phyloP scores from a whole-genome alignment of 2,113 vertebrate genomes.

The Mastomys coucha region DNA sequence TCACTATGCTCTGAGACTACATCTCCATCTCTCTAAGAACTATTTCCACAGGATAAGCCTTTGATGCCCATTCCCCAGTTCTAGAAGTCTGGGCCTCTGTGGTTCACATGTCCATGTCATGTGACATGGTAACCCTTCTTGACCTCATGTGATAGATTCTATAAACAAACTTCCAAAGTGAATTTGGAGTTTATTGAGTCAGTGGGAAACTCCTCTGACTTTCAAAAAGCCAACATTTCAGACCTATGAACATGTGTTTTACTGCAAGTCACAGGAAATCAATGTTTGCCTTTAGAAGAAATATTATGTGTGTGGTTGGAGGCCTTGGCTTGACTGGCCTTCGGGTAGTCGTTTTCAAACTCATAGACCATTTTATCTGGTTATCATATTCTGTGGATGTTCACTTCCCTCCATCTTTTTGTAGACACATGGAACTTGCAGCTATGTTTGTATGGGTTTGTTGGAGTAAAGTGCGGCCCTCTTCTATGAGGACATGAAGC shows the following conservation, averaged over 20 bases:
- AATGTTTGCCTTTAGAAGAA: not conserved
- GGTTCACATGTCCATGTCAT: not conserved
- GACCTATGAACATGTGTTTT: not conserved
- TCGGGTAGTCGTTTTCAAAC: not conserved
- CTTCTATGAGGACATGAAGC: not conserved
- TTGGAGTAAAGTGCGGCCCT: not conserved
- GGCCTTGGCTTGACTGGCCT: not conserved
- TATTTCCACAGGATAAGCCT: slow-evolving; percentile 51
- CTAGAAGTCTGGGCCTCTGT: not conserved
- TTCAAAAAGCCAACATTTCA: not conserved
- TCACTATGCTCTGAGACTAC: not conserved
- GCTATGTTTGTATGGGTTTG: not conserved
- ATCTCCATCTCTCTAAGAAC: not conserved
- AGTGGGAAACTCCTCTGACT: not conserved
- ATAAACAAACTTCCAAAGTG: not conserved
- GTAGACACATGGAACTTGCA: not conserved
- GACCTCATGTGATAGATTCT: not conserved
- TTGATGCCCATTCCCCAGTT: not conserved
- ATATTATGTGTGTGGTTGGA: not conserved
- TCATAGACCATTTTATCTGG: not conserved
- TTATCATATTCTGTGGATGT: not conserved
- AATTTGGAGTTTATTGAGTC: not conserved
- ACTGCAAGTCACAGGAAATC: not conserved
- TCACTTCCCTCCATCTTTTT: not conserved
- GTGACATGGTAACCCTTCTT: not conserved